Percentiles rank a stretch among this genome's conserved stretches.
Evolutionary conservation across 1,140 invertebrate species (phyloP).

Genomic region (Anadara kagoshimensis): DNA sequence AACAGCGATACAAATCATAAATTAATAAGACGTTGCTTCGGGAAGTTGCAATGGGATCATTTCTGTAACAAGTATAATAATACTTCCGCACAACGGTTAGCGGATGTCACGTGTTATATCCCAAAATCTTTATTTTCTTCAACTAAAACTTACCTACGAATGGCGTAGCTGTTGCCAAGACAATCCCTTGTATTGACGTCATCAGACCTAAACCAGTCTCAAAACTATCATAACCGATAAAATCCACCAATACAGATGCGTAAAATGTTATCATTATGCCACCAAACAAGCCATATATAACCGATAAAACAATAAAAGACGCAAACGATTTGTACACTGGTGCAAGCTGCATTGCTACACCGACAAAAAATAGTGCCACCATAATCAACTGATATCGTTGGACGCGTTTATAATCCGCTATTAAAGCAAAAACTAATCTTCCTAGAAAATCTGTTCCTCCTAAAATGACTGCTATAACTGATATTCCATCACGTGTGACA

Average conservation of each 20-base stretch:
- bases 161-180: background rate
- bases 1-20: no score
- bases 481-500: constrained; percentile 14
- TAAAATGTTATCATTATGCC: constrained; percentile 18
- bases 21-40: no score
- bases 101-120: no score
- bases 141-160: constrained; percentile 5
- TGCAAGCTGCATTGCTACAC: constrained; percentile 2
- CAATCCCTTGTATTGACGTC: constrained; percentile 3
- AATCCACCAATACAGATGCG: constrained; percentile 21
- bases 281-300: constrained; percentile 17
- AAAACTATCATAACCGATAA: constrained; percentile 11
- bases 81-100: no score
- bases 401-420: constrained; percentile 12
- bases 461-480: constrained; percentile 6
- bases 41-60: no score
- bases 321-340: background rate
- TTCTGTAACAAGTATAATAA: no score
- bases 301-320: constrained; percentile 9
- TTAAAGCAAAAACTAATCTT: background rate
- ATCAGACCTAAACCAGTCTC: constrained; percentile 13
- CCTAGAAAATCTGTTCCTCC: constrained; percentile 15
- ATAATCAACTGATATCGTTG: constrained; percentile 13
- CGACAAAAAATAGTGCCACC: constrained; percentile 8
- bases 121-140: background rate